Conservation (phyloP, 2,113 vertebrate genomes). For the Taurulus bubalis region DNA sequence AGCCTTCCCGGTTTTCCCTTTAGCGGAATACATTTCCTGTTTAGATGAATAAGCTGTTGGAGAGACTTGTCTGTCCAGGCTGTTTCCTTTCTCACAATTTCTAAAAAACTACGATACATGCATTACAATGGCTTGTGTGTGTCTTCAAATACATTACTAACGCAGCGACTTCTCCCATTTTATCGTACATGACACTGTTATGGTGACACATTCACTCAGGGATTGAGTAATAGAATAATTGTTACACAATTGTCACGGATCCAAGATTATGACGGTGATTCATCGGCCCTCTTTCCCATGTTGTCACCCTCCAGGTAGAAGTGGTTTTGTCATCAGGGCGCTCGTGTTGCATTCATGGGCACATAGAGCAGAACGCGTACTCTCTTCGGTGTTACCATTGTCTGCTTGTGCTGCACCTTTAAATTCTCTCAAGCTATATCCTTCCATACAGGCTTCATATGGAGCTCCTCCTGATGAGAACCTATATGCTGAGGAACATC, state of each 20-base stretch:
- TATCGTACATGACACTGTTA: neutral
- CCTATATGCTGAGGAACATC: slow-evolving; percentile 61
- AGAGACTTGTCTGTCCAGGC: neutral
- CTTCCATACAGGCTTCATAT: slow-evolving; percentile 6
- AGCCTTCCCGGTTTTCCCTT: slow-evolving; percentile 26
- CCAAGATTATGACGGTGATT: neutral
- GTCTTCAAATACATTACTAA: neutral
- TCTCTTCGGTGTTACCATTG: neutral
- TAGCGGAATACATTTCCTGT: slow-evolving; percentile 17
- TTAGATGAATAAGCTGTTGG: neutral
- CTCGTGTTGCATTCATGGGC: neutral
- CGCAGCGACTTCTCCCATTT: neutral
- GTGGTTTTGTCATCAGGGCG: neutral
- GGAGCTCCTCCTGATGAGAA: slow-evolving; percentile 24
- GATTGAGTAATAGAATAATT: neutral
- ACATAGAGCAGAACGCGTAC: no score
- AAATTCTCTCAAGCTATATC: neutral
- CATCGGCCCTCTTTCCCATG: neutral
- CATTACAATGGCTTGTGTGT: neutral
- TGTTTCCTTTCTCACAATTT: neutral
- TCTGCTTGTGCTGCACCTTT: slow-evolving; percentile 3
- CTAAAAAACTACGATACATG: neutral
- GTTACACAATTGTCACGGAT: neutral
- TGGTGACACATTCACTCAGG: neutral
- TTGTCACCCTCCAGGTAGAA: neutral